Conservation (phyloP, 2,113 vertebrate species). For the Vulpes ferrilata region DNA sequence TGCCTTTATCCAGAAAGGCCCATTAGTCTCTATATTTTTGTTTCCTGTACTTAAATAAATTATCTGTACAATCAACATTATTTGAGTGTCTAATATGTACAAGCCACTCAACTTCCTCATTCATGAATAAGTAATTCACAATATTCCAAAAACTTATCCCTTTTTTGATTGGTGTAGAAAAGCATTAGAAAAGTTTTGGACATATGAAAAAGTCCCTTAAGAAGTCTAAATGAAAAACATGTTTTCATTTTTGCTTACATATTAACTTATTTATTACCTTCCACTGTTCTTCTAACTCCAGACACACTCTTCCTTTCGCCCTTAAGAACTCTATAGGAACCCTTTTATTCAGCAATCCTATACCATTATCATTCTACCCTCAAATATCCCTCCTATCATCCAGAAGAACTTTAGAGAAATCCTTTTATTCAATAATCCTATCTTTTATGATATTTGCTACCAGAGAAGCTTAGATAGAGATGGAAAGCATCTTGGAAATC, state of each 20-base stretch:
- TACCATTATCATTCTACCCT: not conserved
- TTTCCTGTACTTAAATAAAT: constrained; percentile 49
- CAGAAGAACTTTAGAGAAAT: not conserved
- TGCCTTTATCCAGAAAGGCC: not conserved
- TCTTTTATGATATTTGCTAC: not conserved
- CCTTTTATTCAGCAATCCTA: not conserved
- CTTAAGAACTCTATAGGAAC: not conserved
- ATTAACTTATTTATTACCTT: not conserved
- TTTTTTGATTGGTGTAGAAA: not conserved
- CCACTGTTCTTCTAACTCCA: not conserved
- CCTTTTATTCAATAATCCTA: not conserved
- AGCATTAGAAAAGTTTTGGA: not conserved
- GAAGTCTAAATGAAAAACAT: constrained; percentile 6
- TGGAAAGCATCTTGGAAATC: not conserved
- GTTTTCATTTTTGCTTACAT: not conserved
- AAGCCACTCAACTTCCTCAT: not conserved
- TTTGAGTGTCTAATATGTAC: not conserved
- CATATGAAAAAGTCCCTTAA: not conserved
- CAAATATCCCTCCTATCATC: not conserved
- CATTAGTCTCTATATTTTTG: not conserved
- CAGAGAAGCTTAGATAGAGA: not conserved
- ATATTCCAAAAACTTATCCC: not conserved
- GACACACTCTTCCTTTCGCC: not conserved
- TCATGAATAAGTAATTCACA: constrained; percentile 5
- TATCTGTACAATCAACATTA: constrained; percentile 44